Percentiles rank a stretch among this genome's conserved stretches.
These are phyloP conservation scores for Zootoca vivipara DNA, from an alignment of 2,113 vertebrate species.

Conservation along the genomic window DNA sequence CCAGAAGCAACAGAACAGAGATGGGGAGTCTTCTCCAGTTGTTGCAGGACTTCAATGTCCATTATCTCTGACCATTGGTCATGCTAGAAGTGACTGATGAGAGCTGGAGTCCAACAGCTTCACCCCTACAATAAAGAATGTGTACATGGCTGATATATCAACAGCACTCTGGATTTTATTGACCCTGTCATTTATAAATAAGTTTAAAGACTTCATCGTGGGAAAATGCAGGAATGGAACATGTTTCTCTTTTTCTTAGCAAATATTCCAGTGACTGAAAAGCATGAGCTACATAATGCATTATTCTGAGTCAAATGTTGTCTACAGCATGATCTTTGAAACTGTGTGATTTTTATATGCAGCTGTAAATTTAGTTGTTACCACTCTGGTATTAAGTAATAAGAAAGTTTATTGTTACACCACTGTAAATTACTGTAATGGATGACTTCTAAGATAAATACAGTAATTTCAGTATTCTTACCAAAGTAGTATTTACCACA, in stretches of 20 bases:
- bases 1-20: no score
- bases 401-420: conserved; percentile 18
- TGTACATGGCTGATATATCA: no score
- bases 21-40: no score
- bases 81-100: no score
- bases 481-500: conserved; percentile 12
- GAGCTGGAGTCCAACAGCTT: no score
- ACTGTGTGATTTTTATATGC: conserved; percentile 3
- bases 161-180: not conserved
- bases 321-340: not conserved
- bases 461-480: conserved; percentile 24
- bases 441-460: not conserved
- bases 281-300: not conserved
- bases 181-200: not conserved
- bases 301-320: not conserved
- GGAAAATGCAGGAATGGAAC: not conserved
- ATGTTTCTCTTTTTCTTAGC: not conserved
- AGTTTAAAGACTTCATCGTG: not conserved
- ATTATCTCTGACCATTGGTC: no score
- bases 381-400: conserved; percentile 13
- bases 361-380: conserved; percentile 24
- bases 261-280: not conserved
- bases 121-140: no score
- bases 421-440: not conserved
- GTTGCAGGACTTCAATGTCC: no score